Evolutionary conservation across 1,140 invertebrate genomes (phyloP), one percentile per base, ranked within the genome.

Genomic region (Drosophila rufa): DNA sequence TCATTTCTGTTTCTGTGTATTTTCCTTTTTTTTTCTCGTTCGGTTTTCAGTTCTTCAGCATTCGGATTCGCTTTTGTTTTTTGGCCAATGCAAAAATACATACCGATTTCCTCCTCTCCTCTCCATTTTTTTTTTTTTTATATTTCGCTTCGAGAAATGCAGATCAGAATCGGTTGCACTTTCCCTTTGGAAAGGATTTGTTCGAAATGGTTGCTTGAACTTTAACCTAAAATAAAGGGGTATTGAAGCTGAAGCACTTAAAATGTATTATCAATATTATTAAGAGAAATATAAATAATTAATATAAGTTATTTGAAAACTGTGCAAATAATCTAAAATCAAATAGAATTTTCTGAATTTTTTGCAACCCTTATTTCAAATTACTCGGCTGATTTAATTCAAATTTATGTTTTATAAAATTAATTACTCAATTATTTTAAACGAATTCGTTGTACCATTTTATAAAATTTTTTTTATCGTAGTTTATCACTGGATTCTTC

Each of bases 1-100:
- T 79, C 75, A 45, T 73, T 73, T 56, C 50, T 65, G 53, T 66
- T 61, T 55, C 51, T 55, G 51, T 55, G 51, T 38, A 55, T 55
- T 55, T 55, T 38, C 51, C 33, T 38, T 45, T 70, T 77, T 59
- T 77, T 43, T 53, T 51, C 30, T 22, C 12, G 50, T 48, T 53
- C 50, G 7, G 50, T 22, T 38, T 55, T 55, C 48, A 51, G 42
- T 69, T 80, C 48, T 67, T 69, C 78, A 65, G 74, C 79, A 77
- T 61, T 76, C 65, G 66, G 61, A 68, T 71, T 82, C 59, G 69
- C 66, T 79, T 87, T 83, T 86, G 62, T 66, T 75, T 78, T 71
- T 67, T 75, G 64, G 51, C 50, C 40, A 53, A 75, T 67, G 71
- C 75, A 62, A 70, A 77, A 69, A 65, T 73, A 71, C 36, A 58